phyloP scores from a whole-genome alignment of 2,113 vertebrate species.

The Speoplatyrhinus poulsoni region DNA sequence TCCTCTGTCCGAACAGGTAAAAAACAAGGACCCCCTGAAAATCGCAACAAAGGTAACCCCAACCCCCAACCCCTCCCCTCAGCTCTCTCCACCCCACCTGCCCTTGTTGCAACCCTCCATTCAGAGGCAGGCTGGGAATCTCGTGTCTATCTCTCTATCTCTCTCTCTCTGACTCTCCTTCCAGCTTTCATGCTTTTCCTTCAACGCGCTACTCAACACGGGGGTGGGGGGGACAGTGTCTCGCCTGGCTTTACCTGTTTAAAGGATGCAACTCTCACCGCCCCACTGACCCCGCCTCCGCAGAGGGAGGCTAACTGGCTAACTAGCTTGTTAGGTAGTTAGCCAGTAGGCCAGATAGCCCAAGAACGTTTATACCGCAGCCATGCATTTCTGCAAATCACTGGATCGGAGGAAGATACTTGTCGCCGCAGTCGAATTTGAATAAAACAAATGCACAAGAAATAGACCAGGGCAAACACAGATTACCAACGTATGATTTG shows the following conservation, averaged over 20 bases:
- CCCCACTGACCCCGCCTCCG: background rate
- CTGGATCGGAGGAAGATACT: too few relatives aligned
- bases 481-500: background rate
- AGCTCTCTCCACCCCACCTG: slow-evolving; percentile 58
- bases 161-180: slow-evolving; percentile 60
- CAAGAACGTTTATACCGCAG: too few relatives aligned
- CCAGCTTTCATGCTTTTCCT: slow-evolving; percentile 72
- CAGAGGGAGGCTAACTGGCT: too few relatives aligned
- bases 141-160: slow-evolving; percentile 27
- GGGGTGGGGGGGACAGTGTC: slow-evolving; percentile 72
- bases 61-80: slow-evolving; percentile 63
- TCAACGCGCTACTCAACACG: slow-evolving; percentile 51
- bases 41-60: slow-evolving; percentile 99
- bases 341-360: too few relatives aligned
- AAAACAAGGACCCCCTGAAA: slow-evolving; percentile 99
- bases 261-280: slow-evolving; percentile 85
- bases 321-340: too few relatives aligned
- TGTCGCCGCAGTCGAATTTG: background rate
- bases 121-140: background rate
- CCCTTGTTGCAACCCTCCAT: slow-evolving; percentile 55
- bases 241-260: slow-evolving; percentile 83
- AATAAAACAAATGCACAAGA: background rate
- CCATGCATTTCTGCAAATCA: too few relatives aligned
- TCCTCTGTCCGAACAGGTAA: slow-evolving; percentile 99
- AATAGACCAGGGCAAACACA: background rate